These are phyloP conservation scores for Merodon equestris DNA, from an alignment of 2,888 invertebrate species.

Conservation along the genomic window DNA sequence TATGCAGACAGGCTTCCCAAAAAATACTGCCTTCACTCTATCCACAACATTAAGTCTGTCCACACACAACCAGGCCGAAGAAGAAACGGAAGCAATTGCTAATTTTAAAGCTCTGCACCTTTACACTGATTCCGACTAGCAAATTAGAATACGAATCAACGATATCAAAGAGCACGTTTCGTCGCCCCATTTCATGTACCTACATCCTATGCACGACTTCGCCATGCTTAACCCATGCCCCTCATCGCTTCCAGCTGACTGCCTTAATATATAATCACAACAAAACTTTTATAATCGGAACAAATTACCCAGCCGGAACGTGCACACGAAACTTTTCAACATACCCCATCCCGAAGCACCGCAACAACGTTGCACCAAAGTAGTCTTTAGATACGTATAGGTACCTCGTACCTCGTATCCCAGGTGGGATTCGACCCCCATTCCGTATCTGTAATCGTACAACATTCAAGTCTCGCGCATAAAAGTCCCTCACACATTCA, in stretches of 20 bases:
- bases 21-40: too few relatives aligned
- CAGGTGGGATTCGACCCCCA: too few relatives aligned
- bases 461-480: too few relatives aligned
- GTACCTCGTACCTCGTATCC: neutral
- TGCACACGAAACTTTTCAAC: slow-evolving; percentile 60
- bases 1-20: too few relatives aligned
- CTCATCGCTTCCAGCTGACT: slow-evolving; percentile 10
- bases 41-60: too few relatives aligned
- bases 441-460: too few relatives aligned
- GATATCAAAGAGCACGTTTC: slow-evolving; percentile 55
- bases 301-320: slow-evolving; percentile 67
- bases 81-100: neutral
- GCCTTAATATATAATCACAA: slow-evolving; percentile 66
- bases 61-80: too few relatives aligned
- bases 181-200: neutral
- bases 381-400: slow-evolving; percentile 13
- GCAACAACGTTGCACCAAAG: slow-evolving; percentile 3
- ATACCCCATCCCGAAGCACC: slow-evolving; percentile 16
- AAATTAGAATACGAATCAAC: slow-evolving; percentile 64
- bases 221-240: slow-evolving; percentile 35
- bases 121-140: slow-evolving; percentile 20
- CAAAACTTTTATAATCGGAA: slow-evolving; percentile 68
- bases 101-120: slow-evolving; percentile 27
- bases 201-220: too few relatives aligned
- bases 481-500: slow-evolving; percentile 52